Evolutionary conservation across 1,140 invertebrate species (phyloP).

Genomic region (Ephestia elutella): DNA sequence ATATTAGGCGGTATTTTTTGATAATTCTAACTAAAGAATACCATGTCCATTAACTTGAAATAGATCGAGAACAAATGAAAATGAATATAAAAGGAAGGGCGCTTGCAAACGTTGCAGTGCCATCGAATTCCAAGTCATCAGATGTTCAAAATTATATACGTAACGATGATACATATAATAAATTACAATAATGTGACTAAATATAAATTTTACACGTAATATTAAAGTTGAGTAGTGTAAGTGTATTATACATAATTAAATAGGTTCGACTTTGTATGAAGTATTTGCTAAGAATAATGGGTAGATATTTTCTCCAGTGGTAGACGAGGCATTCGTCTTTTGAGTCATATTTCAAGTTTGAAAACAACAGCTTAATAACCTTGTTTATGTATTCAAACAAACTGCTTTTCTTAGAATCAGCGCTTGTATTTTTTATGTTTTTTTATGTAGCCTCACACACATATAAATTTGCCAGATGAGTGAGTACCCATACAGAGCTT

Average conservation of each 20-base stretch:
- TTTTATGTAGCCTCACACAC: conserved; percentile 19
- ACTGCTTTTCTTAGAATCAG: not conserved
- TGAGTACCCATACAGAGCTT: conserved; percentile 17
- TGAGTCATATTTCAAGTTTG: conserved; percentile 23
- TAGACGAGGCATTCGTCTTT: conserved; percentile 23
- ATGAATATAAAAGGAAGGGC: conserved; percentile 25
- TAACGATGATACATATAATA: conserved; percentile 72
- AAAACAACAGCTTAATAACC: not conserved
- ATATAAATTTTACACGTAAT: conserved; percentile 70
- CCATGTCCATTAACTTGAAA: conserved; percentile 39
- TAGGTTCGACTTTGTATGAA: conserved; percentile 65
- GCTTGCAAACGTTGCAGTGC: conserved; percentile 33
- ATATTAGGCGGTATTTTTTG: conserved; percentile 63
- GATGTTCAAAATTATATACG: conserved; percentile 74
- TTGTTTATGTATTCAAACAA: not conserved
- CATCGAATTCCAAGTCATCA: conserved; percentile 54
- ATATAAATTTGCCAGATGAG: conserved; percentile 21
- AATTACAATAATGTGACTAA: conserved; percentile 69
- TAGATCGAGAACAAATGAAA: conserved; percentile 25
- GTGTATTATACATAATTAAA: conserved; percentile 67
- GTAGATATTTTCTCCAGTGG: conserved; percentile 22
- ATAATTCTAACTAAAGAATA: conserved; percentile 54
- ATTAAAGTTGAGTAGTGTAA: conserved; percentile 67
- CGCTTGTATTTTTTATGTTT: conserved; percentile 20
- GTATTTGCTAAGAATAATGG: conserved; percentile 42